Conservation (phyloP, 2,113 vertebrate species). For the Triplophysa siluroides region DNA sequence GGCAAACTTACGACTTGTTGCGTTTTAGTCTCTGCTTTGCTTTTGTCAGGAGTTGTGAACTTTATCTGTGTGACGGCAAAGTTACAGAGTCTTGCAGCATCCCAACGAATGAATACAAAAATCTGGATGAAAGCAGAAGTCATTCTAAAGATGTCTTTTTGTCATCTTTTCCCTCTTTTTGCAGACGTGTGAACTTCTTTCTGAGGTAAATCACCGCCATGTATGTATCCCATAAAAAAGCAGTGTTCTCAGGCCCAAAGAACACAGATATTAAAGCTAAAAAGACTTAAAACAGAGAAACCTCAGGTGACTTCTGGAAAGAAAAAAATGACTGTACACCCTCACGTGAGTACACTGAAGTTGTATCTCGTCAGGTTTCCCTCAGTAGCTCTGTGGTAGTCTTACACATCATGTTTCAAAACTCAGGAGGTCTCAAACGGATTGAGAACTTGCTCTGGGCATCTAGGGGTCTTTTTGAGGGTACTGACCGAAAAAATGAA, state of each 20-base stretch:
- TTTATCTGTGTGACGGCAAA: slow-evolving; percentile 24
- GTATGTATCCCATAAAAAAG: slow-evolving; percentile 58
- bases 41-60: slow-evolving; percentile 12
- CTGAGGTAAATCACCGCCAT: slow-evolving; percentile 54
- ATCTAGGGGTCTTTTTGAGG: slow-evolving; percentile 48
- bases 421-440: neutral
- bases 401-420: neutral
- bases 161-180: slow-evolving; percentile 39
- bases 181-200: slow-evolving; percentile 49
- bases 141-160: slow-evolving; percentile 25
- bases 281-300: slow-evolving; percentile 53
- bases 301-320: slow-evolving; percentile 58
- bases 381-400: slow-evolving; percentile 24
- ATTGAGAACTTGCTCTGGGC: slow-evolving; percentile 37
- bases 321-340: slow-evolving; percentile 34
- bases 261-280: slow-evolving; percentile 58
- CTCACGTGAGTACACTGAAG: slow-evolving; percentile 57
- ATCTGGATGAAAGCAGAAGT: slow-evolving; percentile 33
- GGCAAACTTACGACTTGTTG: slow-evolving; percentile 58
- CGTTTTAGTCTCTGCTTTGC: slow-evolving; percentile 11
- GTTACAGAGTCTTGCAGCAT: slow-evolving; percentile 36
- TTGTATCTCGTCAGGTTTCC: neutral
- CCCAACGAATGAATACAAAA: slow-evolving; percentile 44
- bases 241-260: slow-evolving; percentile 59
- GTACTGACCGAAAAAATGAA: slow-evolving; percentile 15